Conservation (phyloP, 2,113 vertebrate genomes). For the Eolophus roseicapilla region DNA sequence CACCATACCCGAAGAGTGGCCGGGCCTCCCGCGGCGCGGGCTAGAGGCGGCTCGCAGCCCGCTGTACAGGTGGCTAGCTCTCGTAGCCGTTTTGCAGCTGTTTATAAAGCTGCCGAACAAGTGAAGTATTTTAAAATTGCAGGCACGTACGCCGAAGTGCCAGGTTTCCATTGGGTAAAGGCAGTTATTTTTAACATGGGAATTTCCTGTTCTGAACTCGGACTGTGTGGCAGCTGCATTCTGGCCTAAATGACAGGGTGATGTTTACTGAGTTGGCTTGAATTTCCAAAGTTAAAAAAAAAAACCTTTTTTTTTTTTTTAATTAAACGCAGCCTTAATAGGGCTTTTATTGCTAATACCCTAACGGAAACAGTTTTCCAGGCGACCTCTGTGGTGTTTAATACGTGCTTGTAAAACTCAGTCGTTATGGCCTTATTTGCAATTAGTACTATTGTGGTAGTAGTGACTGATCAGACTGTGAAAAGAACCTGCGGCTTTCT, state of each 20-base stretch:
- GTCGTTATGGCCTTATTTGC: not conserved
- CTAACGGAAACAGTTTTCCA: not conserved
- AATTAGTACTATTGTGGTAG: not conserved
- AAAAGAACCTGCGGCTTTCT: not conserved
- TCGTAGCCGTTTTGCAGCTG: not conserved
- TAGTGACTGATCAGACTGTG: too few relatives aligned
- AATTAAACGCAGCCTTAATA: fast-evolving
- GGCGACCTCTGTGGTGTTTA: not conserved
- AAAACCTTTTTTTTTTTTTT: not conserved
- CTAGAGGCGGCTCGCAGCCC: not conserved
- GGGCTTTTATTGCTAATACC: not conserved
- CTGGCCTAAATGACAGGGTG: not conserved
- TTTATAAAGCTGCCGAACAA: fast-evolving
- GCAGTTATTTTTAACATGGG: fast-evolving
- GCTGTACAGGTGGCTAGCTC: not conserved
- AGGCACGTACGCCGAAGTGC: not conserved
- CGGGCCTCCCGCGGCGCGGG: not conserved
- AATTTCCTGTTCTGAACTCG: too few relatives aligned
- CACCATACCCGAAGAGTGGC: not conserved
- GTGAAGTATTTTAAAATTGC: not conserved
- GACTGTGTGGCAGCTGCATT: fast-evolving
- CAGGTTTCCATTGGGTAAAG: not conserved
- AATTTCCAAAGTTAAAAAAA: not conserved
- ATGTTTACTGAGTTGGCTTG: not conserved
- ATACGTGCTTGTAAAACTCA: not conserved